Evolutionary conservation across 2,113 vertebrate species (phyloP).

Genomic region (Callopanchax toddi): DNA sequence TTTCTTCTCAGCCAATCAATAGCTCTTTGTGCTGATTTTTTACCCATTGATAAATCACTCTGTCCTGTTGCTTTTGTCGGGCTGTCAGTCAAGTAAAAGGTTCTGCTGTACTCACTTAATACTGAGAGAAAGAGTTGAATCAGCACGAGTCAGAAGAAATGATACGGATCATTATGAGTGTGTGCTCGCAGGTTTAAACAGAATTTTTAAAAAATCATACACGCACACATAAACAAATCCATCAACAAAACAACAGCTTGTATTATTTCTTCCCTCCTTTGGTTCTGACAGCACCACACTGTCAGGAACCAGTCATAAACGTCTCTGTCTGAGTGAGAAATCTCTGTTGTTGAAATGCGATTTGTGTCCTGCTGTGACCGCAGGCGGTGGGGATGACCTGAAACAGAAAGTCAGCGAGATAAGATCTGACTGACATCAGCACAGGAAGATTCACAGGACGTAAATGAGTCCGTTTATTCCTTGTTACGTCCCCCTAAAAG

Average conservation of each 20-base stretch:
- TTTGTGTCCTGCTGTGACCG: constrained; percentile 8
- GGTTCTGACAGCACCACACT: not conserved
- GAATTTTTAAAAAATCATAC: too few species aligned
- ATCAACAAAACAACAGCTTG: constrained; percentile 31
- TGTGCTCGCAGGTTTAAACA: too few species aligned
- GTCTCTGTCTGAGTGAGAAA: constrained; percentile 43
- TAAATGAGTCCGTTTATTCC: constrained; percentile 19
- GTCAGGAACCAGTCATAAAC: constrained; percentile 62
- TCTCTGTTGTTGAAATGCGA: constrained; percentile 28
- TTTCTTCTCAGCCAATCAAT: constrained; percentile 79
- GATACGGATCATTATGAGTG: not conserved
- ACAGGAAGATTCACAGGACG: not conserved
- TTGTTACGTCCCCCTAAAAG: too few species aligned
- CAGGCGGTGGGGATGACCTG: constrained; percentile 20
- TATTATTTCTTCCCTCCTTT: constrained; percentile 22
- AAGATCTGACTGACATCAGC: constrained; percentile 46
- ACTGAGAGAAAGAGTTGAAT: constrained; percentile 16
- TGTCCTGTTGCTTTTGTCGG: constrained; percentile 70
- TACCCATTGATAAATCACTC: constrained; percentile 82
- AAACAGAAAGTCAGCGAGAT: constrained; percentile 11
- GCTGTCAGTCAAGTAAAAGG: constrained; percentile 77
- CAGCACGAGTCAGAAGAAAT: constrained; percentile 4
- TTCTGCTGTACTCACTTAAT: constrained; percentile 50
- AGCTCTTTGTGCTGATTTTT: constrained; percentile 79
- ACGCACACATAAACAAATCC: constrained; percentile 7